phyloP scores from a whole-genome alignment of 2,797 vertebrate genomes.

The Tragopan temminckii region DNA sequence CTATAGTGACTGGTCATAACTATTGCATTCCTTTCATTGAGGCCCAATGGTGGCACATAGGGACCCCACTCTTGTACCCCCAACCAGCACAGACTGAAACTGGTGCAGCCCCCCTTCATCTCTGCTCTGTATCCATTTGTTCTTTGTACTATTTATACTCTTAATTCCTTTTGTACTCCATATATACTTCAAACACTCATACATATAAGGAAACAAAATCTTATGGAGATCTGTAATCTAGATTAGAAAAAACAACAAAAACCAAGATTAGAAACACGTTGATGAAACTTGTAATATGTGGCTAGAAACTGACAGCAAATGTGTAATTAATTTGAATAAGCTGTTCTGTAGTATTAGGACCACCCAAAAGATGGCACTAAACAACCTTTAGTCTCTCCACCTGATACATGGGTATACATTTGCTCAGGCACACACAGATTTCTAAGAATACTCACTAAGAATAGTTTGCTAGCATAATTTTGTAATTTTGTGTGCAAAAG shows the following conservation, averaged over 20 bases:
- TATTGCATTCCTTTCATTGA: not conserved
- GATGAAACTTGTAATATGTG: not conserved
- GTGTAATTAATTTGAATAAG: not conserved
- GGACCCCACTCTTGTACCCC: not conserved
- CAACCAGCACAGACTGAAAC: not conserved
- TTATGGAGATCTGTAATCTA: not conserved
- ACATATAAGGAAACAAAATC: not conserved
- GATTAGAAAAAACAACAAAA: not conserved
- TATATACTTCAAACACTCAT: not conserved
- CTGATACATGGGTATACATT: not conserved
- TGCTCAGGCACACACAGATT: not conserved
- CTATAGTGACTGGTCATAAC: not conserved
- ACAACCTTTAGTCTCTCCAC: conserved; percentile 44
- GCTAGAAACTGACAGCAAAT: not conserved
- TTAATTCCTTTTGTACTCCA: not conserved
- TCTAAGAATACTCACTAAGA: not conserved
- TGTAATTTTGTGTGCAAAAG: conserved; percentile 25
- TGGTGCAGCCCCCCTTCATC: not conserved
- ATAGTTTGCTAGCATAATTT: not conserved
- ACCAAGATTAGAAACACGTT: not conserved
- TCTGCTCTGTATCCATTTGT: not conserved
- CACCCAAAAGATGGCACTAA: conserved; percentile 82
- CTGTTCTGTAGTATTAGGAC: conserved; percentile 73
- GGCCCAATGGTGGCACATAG: not conserved
- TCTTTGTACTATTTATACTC: not conserved